phyloP scores from a whole-genome alignment of 2,113 vertebrate genomes.

The Progne subis region DNA sequence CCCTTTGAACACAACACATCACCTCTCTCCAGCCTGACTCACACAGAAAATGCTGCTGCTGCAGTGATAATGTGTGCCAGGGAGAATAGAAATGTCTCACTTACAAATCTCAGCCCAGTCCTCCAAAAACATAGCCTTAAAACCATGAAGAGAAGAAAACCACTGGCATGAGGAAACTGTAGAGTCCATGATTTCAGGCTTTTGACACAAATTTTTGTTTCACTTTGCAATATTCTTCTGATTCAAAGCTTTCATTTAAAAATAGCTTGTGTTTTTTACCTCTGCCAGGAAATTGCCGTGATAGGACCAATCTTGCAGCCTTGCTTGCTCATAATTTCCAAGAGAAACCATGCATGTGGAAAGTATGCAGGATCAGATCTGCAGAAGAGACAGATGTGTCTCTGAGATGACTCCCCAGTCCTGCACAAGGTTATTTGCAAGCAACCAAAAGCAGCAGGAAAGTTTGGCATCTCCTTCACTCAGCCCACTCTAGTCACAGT shows the following conservation, averaged over 20 bases:
- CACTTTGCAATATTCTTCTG: constrained; percentile 43
- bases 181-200: constrained; percentile 23
- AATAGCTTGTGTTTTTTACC: constrained; percentile 17
- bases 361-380: not conserved
- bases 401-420: not conserved
- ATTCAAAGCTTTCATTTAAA: constrained; percentile 62
- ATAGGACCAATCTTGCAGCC: not conserved
- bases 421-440: not conserved
- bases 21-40: not conserved
- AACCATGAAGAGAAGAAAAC: constrained; percentile 32
- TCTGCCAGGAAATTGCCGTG: constrained; percentile 33
- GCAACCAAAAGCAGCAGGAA: not conserved
- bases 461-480: not conserved
- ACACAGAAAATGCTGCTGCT: not conserved
- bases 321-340: constrained; percentile 2
- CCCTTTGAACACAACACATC: not conserved
- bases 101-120: not conserved
- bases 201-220: constrained; percentile 49
- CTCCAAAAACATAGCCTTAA: constrained; percentile 30
- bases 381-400: not conserved
- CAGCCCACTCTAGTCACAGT: not conserved
- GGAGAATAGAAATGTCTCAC: not conserved
- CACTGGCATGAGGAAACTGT: constrained; percentile 26
- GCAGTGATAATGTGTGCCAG: not conserved
- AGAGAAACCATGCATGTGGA: not conserved